A percentile compares a stretch with the other conserved stretches of the same genome.
Conservation (phyloP, 2,888 invertebrate species). For the Rhamphomyia laevipes region DNA sequence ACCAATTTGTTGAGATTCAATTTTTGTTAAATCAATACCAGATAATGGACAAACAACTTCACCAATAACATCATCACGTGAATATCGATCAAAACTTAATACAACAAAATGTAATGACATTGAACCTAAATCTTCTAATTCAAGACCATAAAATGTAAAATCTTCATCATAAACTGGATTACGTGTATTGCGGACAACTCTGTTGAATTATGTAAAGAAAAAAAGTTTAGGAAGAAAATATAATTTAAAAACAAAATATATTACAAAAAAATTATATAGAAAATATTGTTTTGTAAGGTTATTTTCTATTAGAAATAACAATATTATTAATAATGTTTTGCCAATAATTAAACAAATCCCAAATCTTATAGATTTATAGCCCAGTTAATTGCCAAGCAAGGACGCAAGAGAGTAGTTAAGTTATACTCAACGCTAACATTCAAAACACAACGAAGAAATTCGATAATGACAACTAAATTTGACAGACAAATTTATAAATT, state of each 20-base stretch:
- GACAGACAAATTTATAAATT: too few relatives aligned
- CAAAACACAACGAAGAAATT: too few relatives aligned
- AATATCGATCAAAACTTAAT: conserved; percentile 92
- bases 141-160: conserved; percentile 95
- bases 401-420: too few relatives aligned
- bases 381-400: too few relatives aligned
- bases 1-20: conserved; percentile 66
- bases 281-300: too few relatives aligned
- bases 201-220: conserved; percentile 19
- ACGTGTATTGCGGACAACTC: conserved; percentile 89
- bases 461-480: too few relatives aligned
- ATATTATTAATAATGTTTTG: too few relatives aligned
- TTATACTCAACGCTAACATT: too few relatives aligned
- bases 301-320: too few relatives aligned
- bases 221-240: not conserved
- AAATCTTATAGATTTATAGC: too few relatives aligned
- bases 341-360: too few relatives aligned
- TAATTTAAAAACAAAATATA: not conserved
- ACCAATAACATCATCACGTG: conserved; percentile 95
- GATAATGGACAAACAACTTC: conserved; percentile 84
- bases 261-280: not conserved
- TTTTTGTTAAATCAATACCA: conserved; percentile 50
- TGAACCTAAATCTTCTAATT: conserved; percentile 70
- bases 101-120: conserved; percentile 91
- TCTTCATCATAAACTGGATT: conserved; percentile 98